Base-by-base conservation (phyloP, 2,797 vertebrate genomes). In the Hemitrygon akajei region DNA sequence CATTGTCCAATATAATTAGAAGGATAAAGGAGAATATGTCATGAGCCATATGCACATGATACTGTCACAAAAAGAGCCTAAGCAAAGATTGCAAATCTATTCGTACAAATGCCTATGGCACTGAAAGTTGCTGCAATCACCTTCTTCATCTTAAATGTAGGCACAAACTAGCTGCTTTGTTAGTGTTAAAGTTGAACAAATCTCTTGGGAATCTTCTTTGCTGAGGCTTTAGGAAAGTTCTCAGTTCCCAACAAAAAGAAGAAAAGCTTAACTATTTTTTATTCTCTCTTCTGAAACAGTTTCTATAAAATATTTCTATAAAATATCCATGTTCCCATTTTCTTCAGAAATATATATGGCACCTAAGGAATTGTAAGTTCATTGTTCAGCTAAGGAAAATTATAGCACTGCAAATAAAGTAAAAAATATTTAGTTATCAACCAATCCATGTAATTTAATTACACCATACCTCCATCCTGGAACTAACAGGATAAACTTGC, bases 111-210 rank as follows among this genome's bases (percentile, higher is more conserved):
- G 71, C 71, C 91, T 75, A 75, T 2, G 14, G 37, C 71, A 56
- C 71, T 73, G 20, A 75, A 93, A 93, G 71, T 40, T 76, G 91
- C 91, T 93, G 73, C 76, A 93, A 93, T 56, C 91, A 93, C 76
- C 91, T 56, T 75, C 91, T 93, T 75, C 56, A 75, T 93, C 73
- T 58, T 93, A 34, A 93, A 71, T 93, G 91, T 75, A 93, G 76
- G 40, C 40, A 76, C 76, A 93, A 93, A 75, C 25, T 47, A 76
- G 91, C 91, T 93, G 91, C 56, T 71, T 75, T 66, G 25, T 76
- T 71, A 76, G 91, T 76, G 27, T 47, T 73, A 11, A 93, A 75
- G 91, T 75, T 93, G 91, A 93, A 76, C 91, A 93, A 76, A 93
- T 76, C 91, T 93, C 91, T 14, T 5, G 91, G 69, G 91, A 47